A percentile compares a stretch with the other conserved stretches of the same genome.
Evolutionary conservation across 2,113 vertebrate genomes (phyloP).

Genomic region (Camelus bactrianus): DNA sequence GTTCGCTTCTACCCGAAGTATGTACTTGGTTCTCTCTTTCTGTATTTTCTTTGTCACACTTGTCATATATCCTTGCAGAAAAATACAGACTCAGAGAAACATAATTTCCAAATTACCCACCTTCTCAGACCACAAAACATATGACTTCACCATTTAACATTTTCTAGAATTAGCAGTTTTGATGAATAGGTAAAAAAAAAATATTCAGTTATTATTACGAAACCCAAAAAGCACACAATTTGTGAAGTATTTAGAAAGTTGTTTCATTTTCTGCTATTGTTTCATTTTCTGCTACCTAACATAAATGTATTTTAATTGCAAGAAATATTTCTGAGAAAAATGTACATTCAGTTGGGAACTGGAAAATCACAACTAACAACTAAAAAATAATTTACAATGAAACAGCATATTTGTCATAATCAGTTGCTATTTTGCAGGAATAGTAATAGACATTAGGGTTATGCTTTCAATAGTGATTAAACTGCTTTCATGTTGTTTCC

Average conservation of each 20-base stretch:
- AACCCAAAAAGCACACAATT: background rate
- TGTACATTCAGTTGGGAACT: background rate
- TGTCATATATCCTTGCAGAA: background rate
- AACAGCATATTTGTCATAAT: background rate
- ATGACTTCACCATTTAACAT: background rate
- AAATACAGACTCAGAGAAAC: constrained; percentile 14
- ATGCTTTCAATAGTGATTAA: background rate
- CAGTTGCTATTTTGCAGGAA: background rate
- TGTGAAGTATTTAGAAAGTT: background rate
- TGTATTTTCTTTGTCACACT: constrained; percentile 8
- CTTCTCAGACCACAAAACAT: background rate
- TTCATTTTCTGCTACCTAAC: background rate
- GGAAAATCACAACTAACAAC: background rate
- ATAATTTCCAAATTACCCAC: background rate
- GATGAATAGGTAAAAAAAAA: background rate
- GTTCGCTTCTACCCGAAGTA: background rate
- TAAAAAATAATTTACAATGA: background rate
- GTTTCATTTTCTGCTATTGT: background rate
- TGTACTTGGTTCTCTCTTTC: background rate
- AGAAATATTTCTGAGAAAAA: constrained; percentile 36
- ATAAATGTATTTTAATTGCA: background rate
- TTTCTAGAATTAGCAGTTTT: constrained; percentile 37
- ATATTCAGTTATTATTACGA: background rate
- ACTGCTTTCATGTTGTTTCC: background rate
- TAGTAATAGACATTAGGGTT: background rate